phyloP scores from a whole-genome alignment of 2,797 vertebrate genomes.

The Botia almorhae region DNA sequence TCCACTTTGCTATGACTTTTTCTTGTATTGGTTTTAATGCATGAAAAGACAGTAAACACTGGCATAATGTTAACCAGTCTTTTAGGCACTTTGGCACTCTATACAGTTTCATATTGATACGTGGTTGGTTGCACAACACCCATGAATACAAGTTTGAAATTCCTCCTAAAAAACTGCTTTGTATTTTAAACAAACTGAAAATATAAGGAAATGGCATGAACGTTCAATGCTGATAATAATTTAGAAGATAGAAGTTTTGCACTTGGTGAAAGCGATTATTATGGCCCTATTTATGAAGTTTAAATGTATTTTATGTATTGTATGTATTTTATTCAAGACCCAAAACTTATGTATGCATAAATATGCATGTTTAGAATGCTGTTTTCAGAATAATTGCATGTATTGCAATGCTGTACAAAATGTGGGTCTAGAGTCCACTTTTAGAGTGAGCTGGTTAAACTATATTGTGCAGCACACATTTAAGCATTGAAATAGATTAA shows the following conservation, averaged over 20 bases:
- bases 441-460: background rate
- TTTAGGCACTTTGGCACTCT: background rate
- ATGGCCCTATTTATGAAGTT: background rate
- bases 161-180: background rate
- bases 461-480: background rate
- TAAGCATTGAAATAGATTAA: background rate
- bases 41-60: background rate
- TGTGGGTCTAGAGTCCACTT: background rate
- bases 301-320: background rate
- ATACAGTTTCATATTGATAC: background rate
- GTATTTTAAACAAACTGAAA: background rate
- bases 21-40: background rate
- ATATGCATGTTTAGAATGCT: no score
- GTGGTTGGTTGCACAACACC: background rate
- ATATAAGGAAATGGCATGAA: background rate
- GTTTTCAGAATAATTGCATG: no score
- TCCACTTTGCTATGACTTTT: background rate
- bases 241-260: background rate
- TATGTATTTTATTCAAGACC: no score
- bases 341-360: no score
- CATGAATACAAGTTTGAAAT: background rate
- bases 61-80: background rate
- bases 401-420: background rate
- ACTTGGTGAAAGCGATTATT: background rate
- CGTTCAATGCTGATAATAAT: background rate